Conservation (phyloP, 1,140 invertebrate genomes). For the Scaptomyza montana region DNA sequence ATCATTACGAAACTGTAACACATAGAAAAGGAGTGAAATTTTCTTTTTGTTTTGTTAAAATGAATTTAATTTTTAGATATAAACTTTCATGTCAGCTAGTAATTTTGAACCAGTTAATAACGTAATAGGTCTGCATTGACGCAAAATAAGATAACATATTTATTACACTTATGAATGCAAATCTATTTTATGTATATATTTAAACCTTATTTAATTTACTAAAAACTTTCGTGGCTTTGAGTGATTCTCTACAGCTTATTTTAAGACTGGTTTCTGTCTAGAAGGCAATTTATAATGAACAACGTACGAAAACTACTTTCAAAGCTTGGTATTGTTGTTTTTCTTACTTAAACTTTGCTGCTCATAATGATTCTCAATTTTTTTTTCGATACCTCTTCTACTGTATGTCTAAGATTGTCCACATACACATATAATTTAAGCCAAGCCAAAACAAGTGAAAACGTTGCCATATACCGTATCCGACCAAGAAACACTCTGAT, state of each 20-base stretch:
- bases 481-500: too few species aligned
- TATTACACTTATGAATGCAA: neutral
- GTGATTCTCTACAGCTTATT: neutral
- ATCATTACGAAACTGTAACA: slow-evolving; percentile 60
- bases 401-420: slow-evolving; percentile 46
- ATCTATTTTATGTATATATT: neutral
- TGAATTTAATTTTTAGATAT: neutral
- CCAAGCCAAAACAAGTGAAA: neutral
- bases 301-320: neutral
- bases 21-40: slow-evolving; percentile 22
- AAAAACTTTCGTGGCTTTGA: neutral
- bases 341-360: slow-evolving; percentile 12
- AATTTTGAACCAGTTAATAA: slow-evolving; percentile 37
- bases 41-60: slow-evolving; percentile 43
- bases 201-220: neutral
- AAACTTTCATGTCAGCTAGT: slow-evolving; percentile 5
- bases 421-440: slow-evolving; percentile 19
- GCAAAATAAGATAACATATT: slow-evolving; percentile 11
- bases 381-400: slow-evolving; percentile 36
- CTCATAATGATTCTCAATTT: slow-evolving; percentile 44
- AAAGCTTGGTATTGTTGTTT: slow-evolving; percentile 23
- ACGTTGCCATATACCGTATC: too few species aligned
- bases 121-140: slow-evolving; percentile 23
- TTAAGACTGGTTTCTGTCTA: neutral
- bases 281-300: neutral